Evolutionary conservation across 2,888 invertebrate species (phyloP).

Genomic region (Scaptomyza caliginosa): DNA sequence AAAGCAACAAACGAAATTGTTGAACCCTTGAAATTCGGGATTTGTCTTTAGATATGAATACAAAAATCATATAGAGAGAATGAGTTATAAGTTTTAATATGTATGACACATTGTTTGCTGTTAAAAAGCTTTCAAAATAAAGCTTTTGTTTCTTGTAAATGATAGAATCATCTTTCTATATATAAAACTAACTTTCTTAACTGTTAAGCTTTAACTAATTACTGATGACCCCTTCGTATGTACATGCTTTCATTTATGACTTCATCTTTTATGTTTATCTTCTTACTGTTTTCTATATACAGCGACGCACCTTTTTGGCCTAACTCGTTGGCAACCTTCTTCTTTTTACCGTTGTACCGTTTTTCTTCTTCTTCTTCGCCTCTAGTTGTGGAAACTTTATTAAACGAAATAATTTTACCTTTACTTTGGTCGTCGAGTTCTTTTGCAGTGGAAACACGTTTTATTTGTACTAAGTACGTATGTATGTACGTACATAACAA

Average conservation of each 20-base stretch:
- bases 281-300: constrained; percentile 1
- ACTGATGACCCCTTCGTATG: neutral
- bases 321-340: neutral
- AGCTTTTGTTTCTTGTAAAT: neutral
- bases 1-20: constrained; percentile 60
- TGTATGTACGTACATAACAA: neutral
- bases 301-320: constrained; percentile 7
- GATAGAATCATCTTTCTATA: too few relatives aligned
- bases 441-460: constrained; percentile 7
- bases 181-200: too few relatives aligned
- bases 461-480: constrained; percentile 7
- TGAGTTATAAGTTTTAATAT: neutral
- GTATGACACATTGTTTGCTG: neutral
- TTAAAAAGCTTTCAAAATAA: neutral
- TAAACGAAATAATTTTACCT: neutral
- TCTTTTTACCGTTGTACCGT: constrained; percentile 4
- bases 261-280: neutral
- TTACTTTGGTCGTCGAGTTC: neutral
- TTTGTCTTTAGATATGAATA: constrained; percentile 24
- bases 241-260: constrained; percentile 2
- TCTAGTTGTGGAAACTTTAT: constrained; percentile 1
- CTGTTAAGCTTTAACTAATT: too few relatives aligned
- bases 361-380: too few relatives aligned
- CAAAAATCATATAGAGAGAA: neutral
- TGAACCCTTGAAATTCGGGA: constrained; percentile 56